Conservation (phyloP, 2,797 vertebrate species). For the Gymnopithys bicolor region DNA sequence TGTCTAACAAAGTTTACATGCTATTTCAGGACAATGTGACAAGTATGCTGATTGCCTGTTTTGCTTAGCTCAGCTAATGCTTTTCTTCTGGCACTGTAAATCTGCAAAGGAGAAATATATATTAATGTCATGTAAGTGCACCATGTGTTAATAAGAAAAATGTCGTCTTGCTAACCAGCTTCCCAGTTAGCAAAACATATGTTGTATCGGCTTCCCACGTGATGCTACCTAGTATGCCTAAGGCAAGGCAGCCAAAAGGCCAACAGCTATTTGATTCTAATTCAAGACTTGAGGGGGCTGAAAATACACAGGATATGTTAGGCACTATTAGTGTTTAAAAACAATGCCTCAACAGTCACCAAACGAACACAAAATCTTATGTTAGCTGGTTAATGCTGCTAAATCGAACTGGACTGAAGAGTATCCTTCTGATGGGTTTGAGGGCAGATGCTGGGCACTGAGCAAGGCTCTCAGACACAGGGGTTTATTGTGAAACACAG, state of each 20-base stretch:
- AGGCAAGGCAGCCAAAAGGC: constrained; percentile 60
- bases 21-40: constrained; percentile 16
- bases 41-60: not conserved
- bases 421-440: not conserved
- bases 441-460: rapidly evolving
- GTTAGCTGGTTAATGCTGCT: not conserved
- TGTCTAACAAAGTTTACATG: not conserved
- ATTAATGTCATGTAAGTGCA: constrained; percentile 36
- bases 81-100: constrained; percentile 33
- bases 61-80: constrained; percentile 48
- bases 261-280: constrained; percentile 68
- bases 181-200: constrained; percentile 52
- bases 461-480: not conserved
- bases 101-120: constrained; percentile 34
- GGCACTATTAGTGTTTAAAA: constrained; percentile 40
- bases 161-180: constrained; percentile 28
- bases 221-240: constrained; percentile 43
- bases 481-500: not conserved
- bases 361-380: constrained; percentile 1
- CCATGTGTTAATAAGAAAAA: constrained; percentile 56
- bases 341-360: constrained; percentile 46
- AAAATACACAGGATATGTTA: constrained; percentile 47
- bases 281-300: constrained; percentile 53
- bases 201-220: constrained; percentile 42
- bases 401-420: rapidly evolving